phyloP scores from a whole-genome alignment of 2,113 vertebrate genomes.

The Paracanthobrama guichenoti region DNA sequence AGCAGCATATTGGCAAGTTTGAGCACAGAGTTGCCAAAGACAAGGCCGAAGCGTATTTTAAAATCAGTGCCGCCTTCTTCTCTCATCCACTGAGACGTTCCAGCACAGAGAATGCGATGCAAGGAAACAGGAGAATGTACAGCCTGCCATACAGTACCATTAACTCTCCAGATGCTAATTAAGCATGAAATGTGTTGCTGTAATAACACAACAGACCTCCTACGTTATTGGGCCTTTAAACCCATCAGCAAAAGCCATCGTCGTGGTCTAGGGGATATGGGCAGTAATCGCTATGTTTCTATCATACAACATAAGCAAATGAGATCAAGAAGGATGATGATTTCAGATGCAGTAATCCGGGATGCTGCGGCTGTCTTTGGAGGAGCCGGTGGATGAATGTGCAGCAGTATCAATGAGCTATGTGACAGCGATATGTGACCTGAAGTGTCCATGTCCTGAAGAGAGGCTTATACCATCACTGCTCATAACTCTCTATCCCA shows the following conservation, averaged over 20 bases:
- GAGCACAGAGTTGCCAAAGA: background rate
- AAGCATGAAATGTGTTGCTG: constrained; percentile 34
- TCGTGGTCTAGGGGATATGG: constrained; percentile 52
- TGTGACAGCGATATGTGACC: constrained; percentile 25
- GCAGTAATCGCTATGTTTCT: constrained; percentile 65
- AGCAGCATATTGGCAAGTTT: background rate
- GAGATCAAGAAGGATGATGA: constrained; percentile 64
- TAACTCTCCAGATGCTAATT: constrained; percentile 35
- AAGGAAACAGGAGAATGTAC: background rate
- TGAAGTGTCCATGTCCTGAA: constrained; percentile 29
- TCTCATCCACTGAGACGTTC: background rate
- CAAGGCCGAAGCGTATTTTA: background rate
- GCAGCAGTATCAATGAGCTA: constrained; percentile 13
- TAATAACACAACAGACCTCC: constrained; percentile 49
- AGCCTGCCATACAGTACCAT: background rate
- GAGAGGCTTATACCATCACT: constrained; percentile 45
- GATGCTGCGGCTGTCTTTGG: constrained; percentile 36
- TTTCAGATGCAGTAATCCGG: constrained; percentile 60
- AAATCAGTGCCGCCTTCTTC: background rate
- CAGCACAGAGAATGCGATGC: background rate
- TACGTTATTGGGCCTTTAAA: constrained; percentile 19
- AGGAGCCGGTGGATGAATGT: constrained; percentile 22
- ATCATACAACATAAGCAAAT: constrained; percentile 63
- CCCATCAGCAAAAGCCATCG: constrained; percentile 62
- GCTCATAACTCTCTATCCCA: constrained; percentile 31